phyloP scores from a whole-genome alignment of 2,888 invertebrate species.

The Allygus modestus region DNA sequence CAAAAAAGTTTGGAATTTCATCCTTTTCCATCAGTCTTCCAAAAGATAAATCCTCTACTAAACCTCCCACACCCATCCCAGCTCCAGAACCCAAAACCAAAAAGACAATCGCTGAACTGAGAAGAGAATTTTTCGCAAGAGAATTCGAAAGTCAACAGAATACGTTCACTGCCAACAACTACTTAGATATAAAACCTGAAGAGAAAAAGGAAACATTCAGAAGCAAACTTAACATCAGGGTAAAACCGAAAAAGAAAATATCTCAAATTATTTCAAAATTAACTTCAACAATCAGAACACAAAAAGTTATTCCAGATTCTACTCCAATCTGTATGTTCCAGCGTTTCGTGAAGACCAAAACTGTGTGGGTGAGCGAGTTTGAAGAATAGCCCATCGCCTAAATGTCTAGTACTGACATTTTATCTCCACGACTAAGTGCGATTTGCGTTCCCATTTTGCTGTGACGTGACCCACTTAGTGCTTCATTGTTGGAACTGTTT shows the following conservation, averaged over 20 bases:
- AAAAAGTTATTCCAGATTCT: conserved; percentile 5
- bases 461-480: neutral
- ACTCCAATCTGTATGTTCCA: conserved; percentile 24
- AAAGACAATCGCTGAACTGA: conserved; percentile 22
- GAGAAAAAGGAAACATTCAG: conserved; percentile 41
- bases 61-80: neutral
- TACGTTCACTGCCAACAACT: conserved; percentile 28
- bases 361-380: conserved; percentile 4
- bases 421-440: too few species aligned
- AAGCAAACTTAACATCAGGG: conserved; percentile 46
- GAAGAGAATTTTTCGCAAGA: conserved; percentile 45
- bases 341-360: conserved; percentile 46
- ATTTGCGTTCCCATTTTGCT: neutral
- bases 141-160: conserved; percentile 44
- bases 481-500: neutral
- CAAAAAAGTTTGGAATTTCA: neutral
- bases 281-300: neutral
- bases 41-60: neutral
- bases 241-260: conserved; percentile 13
- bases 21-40: conserved; percentile 16
- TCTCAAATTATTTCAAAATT: conserved; percentile 5
- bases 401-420: neutral
- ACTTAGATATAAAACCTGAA: conserved; percentile 30
- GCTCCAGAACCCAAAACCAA: neutral
- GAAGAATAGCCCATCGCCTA: neutral